Evolutionary conservation across 1,140 invertebrate genomes (phyloP), one percentile per base, ranked within the genome.

Genomic region (Manduca sexta): DNA sequence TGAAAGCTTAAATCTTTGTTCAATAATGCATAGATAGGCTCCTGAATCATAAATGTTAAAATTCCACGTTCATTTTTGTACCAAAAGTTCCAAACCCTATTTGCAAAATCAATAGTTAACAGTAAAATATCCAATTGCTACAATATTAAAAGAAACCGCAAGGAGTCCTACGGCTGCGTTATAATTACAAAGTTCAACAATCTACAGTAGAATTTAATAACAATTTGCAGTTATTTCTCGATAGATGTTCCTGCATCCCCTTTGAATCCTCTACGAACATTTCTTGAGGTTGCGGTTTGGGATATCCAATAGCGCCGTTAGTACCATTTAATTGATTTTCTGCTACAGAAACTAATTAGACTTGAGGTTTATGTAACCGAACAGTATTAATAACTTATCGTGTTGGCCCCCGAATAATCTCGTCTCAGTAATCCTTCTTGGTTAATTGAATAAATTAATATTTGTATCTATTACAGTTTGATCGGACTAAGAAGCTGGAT

Each of bases 301-400:
- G 42, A 49, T 45, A 52, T 54, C 47, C 64, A 59, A 60, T 64
- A 60, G 57, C 58, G 47, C 56, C 63, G 65, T 69, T 82, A 70
- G 69, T 74, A 68, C 59, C 64, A 77, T 80, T 81, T 77, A 79
- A 84, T 84, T 82, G 78, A 79, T 84, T 78, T 76, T 78, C 66
- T 76, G 70, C 60, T 72, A 67, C 60, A 72, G 68, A 79, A 84
- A 81, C 75, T 82, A 84, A 84, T 84, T 81, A 81, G 69, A 77
- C 64, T 81, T 75, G 75, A 72, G 77, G 77, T 81, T 79, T 80
- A 68, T 74, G 67, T 73, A 73, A 81, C 74, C 63, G 57, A 74
- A 69, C 65, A 57, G 64, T 71, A 74, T 81, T 82, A 82, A 81
- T 79, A 77, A 78, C 58, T 75, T 69, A 69, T 62, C 56, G 63